A percentile compares a stretch with the other conserved stretches of the same genome.
These are phyloP conservation scores for Apotomis betuletana DNA, from an alignment of 2,888 invertebrate species.

Conservation along the genomic window DNA sequence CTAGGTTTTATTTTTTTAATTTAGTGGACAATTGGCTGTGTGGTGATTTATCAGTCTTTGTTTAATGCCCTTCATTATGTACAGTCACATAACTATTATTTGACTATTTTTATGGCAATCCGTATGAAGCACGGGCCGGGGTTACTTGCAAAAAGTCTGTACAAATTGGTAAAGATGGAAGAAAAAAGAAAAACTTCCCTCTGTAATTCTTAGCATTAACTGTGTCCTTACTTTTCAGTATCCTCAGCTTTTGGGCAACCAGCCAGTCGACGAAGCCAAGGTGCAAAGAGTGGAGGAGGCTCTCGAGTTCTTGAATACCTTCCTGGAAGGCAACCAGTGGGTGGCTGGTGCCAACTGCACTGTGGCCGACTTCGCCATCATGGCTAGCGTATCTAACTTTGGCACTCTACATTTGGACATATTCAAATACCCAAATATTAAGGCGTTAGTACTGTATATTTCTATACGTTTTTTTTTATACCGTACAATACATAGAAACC, in stretches of 20 bases:
- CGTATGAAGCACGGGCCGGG: too few relatives aligned
- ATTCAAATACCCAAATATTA: conserved; percentile 19
- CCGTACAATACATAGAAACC: too few relatives aligned
- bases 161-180: too few relatives aligned
- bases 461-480: background rate
- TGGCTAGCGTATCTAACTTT: conserved; percentile 83
- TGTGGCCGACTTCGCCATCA: conserved; percentile 86
- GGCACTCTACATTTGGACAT: conserved; percentile 48
- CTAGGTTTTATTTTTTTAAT: too few relatives aligned
- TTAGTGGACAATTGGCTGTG: too few relatives aligned
- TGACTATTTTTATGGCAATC: too few relatives aligned
- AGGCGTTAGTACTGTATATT: background rate
- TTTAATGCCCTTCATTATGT: too few relatives aligned
- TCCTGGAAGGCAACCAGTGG: conserved; percentile 84
- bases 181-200: too few relatives aligned
- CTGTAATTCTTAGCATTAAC: too few relatives aligned
- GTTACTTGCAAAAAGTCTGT: too few relatives aligned
- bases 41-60: too few relatives aligned
- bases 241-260: conserved; percentile 73
- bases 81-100: too few relatives aligned
- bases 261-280: conserved; percentile 80
- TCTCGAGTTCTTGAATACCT: conserved; percentile 84
- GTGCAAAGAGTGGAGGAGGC: conserved; percentile 84
- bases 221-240: conserved; percentile 56
- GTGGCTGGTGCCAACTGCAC: conserved; percentile 87